Conservation (phyloP, 2,888 invertebrate genomes). For the Dryobota labecula region DNA sequence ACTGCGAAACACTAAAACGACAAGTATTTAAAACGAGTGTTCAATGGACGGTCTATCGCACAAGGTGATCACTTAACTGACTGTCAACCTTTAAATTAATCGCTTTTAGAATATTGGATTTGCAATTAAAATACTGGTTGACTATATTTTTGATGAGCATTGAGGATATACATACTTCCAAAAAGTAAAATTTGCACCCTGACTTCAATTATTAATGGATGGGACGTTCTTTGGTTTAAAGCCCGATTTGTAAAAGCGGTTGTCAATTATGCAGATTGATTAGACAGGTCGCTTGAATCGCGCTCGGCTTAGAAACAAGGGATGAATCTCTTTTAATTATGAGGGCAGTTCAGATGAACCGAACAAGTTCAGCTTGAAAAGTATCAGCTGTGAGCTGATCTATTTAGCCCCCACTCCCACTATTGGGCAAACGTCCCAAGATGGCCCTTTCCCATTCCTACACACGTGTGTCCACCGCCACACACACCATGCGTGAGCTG, state of each 20-base stretch:
- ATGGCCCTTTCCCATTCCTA: too few relatives aligned
- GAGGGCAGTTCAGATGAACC: not conserved
- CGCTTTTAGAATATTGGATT: not conserved
- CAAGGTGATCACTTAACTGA: not conserved
- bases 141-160: not conserved
- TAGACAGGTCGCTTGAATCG: not conserved
- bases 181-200: not conserved
- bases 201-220: not conserved
- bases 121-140: not conserved
- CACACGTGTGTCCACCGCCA: too few relatives aligned
- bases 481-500: too few relatives aligned
- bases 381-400: not conserved
- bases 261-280: constrained; percentile 31
- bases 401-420: too few relatives aligned
- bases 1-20: not conserved
- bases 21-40: not conserved
- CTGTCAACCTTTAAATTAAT: not conserved
- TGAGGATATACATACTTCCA: not conserved
- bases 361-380: not conserved
- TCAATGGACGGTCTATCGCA: not conserved
- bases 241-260: constrained; percentile 1
- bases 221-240: not conserved
- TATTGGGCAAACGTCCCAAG: too few relatives aligned
- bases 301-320: not conserved
- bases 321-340: not conserved